phyloP scores from a whole-genome alignment of 2,888 invertebrate genomes.

The Synanthedon andrenaeformis region DNA sequence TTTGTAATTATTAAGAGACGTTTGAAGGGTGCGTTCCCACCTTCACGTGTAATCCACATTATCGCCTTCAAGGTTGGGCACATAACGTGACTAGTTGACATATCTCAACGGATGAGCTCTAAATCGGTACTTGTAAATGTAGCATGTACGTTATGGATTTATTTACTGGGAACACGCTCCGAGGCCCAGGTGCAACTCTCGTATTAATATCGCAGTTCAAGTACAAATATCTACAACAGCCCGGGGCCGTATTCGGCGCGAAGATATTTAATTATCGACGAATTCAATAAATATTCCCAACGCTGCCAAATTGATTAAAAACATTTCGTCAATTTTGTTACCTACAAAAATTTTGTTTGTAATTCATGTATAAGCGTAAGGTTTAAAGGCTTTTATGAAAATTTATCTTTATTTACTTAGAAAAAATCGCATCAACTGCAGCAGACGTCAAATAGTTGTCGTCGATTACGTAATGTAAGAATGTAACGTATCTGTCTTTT shows the following conservation, averaged over 20 bases:
- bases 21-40: neutral
- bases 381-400: too few species aligned
- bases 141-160: conserved; percentile 20
- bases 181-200: conserved; percentile 29
- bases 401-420: too few species aligned
- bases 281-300: neutral
- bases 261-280: neutral
- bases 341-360: too few species aligned
- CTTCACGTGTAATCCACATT: conserved; percentile 16
- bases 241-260: conserved; percentile 18
- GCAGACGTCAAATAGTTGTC: too few species aligned
- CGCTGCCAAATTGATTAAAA: too few species aligned
- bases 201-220: conserved; percentile 32
- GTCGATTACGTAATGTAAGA: too few species aligned
- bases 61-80: conserved; percentile 20
- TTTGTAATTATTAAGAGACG: neutral
- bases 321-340: too few species aligned
- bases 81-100: conserved; percentile 30
- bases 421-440: too few species aligned
- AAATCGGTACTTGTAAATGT: conserved; percentile 11
- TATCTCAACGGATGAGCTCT: conserved; percentile 20
- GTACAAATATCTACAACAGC: conserved; percentile 23
- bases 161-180: conserved; percentile 23
- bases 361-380: too few species aligned
- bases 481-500: too few species aligned